These are phyloP conservation scores for Diglossa cyanea DNA, from an alignment of 2,797 vertebrate genomes.

Conservation along the genomic window DNA sequence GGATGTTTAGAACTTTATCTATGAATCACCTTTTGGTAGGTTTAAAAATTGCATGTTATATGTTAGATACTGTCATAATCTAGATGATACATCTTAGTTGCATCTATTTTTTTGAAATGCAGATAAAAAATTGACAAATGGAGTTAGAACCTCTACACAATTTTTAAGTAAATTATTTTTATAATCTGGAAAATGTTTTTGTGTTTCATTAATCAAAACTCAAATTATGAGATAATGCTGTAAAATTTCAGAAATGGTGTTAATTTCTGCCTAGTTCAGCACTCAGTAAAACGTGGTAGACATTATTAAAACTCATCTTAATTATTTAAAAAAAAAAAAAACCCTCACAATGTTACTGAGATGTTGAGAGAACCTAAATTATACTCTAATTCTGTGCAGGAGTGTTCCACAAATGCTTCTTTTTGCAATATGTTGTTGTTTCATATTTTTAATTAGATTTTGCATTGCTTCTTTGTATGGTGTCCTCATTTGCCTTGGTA, in stretches of 20 bases:
- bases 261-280: not conserved
- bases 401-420: not conserved
- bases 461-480: not conserved
- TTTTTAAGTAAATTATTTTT: not conserved
- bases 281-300: not conserved
- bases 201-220: not conserved
- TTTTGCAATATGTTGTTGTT: not conserved
- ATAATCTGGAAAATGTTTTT: not conserved
- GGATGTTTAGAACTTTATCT: not conserved
- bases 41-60: not conserved
- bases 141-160: not conserved
- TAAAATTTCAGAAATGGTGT: not conserved
- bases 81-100: not conserved
- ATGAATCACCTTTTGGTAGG: not conserved
- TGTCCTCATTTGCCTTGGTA: not conserved
- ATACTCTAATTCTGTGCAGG: not conserved
- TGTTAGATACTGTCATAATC: not conserved
- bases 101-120: not conserved
- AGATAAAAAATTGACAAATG: not conserved
- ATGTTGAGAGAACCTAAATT: not conserved
- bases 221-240: not conserved
- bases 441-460: not conserved
- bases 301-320: not conserved
- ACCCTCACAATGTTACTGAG: not conserved
- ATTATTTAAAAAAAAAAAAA: not conserved